These are phyloP conservation scores for Rugalucina vietnamica DNA, from an alignment of 2,888 invertebrate species.

Conservation along the genomic window DNA sequence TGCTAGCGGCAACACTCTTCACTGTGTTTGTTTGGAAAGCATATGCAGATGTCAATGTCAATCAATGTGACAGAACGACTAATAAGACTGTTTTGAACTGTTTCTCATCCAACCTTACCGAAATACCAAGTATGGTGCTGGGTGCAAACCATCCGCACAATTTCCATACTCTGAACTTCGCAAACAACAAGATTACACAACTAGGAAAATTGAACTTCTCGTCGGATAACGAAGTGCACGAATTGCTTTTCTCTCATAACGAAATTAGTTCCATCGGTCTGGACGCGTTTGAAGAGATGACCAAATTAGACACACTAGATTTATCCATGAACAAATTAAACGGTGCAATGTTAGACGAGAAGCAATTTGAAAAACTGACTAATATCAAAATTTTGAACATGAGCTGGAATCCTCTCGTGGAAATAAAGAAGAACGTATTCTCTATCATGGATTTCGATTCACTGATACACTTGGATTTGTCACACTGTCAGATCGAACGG, in stretches of 20 bases:
- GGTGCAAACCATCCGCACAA: too few relatives aligned
- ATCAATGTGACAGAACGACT: too few relatives aligned
- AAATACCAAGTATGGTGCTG: too few relatives aligned
- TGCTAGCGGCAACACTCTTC: too few relatives aligned
- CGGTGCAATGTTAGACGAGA: conserved; percentile 27
- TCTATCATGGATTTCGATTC: conserved; percentile 40
- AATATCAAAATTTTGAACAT: conserved; percentile 27
- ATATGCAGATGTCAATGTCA: too few relatives aligned
- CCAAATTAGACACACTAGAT: conserved; percentile 34
- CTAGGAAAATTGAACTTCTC: conserved; percentile 31
- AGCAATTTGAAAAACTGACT: conserved; percentile 38
- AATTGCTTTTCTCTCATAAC: conserved; percentile 39
- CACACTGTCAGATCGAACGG: conserved; percentile 38
- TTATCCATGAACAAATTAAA: conserved; percentile 46
- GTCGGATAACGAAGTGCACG: neutral
- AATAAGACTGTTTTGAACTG: too few relatives aligned
- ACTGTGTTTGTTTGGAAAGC: too few relatives aligned
- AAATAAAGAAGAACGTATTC: conserved; percentile 35
- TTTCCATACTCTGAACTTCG: conserved; percentile 32
- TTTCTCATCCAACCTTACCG: too few relatives aligned
- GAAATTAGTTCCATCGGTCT: conserved; percentile 28
- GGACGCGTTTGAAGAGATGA: conserved; percentile 39
- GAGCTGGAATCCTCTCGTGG: conserved; percentile 42
- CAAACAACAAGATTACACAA: conserved; percentile 45
- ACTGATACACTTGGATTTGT: conserved; percentile 47